Conservation (phyloP, 2,888 invertebrate species). For the Adelognathus sp. region DNA sequence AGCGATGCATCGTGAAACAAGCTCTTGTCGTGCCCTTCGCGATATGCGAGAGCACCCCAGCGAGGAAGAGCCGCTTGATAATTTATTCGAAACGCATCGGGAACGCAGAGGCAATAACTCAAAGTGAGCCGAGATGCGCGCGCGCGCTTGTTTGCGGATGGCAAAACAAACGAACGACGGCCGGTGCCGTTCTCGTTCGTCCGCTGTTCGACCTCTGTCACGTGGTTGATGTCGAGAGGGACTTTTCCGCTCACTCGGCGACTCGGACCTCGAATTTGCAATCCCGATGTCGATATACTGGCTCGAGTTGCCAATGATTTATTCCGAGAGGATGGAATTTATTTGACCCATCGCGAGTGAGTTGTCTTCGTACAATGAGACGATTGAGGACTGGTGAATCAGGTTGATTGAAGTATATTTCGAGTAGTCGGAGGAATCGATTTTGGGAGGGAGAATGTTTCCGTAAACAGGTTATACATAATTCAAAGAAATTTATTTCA, state of each 20-base stretch:
- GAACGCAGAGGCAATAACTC: slow-evolving; percentile 69
- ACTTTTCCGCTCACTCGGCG: slow-evolving; percentile 1
- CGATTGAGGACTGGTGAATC: no score
- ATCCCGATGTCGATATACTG: background rate
- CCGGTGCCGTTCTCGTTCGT: slow-evolving; percentile 44
- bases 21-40: slow-evolving; percentile 31
- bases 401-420: background rate
- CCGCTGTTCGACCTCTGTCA: slow-evolving; percentile 37
- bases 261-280: background rate
- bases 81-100: slow-evolving; percentile 69
- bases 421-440: background rate
- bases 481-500: background rate
- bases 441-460: background rate
- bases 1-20: background rate
- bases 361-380: no score
- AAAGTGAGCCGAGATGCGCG: slow-evolving; percentile 54
- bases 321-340: background rate
- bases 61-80: slow-evolving; percentile 41
- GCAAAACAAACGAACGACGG: slow-evolving; percentile 66
- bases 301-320: background rate
- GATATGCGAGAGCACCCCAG: background rate
- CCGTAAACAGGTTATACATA: background rate
- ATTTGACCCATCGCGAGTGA: background rate
- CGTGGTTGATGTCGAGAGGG: background rate
- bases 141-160: slow-evolving; percentile 56